Evolutionary conservation across 2,888 invertebrate genomes (phyloP).

Genomic region (Caenorhabditis drosophilae): DNA sequence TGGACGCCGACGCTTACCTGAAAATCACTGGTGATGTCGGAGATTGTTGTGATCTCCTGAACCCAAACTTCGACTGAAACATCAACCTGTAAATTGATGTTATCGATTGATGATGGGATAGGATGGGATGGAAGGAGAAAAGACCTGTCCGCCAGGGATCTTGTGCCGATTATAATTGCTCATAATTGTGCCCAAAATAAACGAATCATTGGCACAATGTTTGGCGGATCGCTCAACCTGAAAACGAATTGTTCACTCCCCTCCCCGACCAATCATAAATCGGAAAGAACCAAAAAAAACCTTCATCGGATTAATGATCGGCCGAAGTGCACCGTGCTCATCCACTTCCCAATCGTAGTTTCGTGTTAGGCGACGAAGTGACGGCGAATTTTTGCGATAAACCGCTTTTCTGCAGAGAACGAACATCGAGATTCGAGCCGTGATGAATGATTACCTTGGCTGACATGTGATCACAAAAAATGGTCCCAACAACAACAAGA

Average conservation of each 20-base stretch:
- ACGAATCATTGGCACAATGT: constrained; percentile 64
- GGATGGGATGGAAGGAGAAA: background rate
- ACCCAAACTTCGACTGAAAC: constrained; percentile 68
- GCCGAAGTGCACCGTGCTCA: constrained; percentile 60
- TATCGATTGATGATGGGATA: background rate
- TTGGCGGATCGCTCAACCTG: constrained; percentile 45
- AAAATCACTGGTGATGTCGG: constrained; percentile 67
- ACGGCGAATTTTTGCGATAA: constrained; percentile 63
- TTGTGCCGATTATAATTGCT: constrained; percentile 65
- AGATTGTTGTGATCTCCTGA: constrained; percentile 68
- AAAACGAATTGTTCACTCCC: background rate
- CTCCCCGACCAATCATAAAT: background rate
- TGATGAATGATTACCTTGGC: too few species aligned
- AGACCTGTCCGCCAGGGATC: constrained; percentile 65
- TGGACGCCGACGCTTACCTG: constrained; percentile 37
- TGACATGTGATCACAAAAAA: too few species aligned
- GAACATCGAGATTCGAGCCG: too few species aligned
- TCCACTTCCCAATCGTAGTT: constrained; percentile 68
- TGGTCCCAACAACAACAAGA: too few species aligned
- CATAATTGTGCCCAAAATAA: constrained; percentile 56
- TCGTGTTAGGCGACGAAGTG: constrained; percentile 59
- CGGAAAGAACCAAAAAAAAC: constrained; percentile 15
- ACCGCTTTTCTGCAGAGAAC: constrained; percentile 46
- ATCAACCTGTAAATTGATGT: constrained; percentile 42
- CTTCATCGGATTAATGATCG: constrained; percentile 50